These are phyloP conservation scores for Passer montanus DNA, from an alignment of 2,113 vertebrate species.

Conservation along the genomic window DNA sequence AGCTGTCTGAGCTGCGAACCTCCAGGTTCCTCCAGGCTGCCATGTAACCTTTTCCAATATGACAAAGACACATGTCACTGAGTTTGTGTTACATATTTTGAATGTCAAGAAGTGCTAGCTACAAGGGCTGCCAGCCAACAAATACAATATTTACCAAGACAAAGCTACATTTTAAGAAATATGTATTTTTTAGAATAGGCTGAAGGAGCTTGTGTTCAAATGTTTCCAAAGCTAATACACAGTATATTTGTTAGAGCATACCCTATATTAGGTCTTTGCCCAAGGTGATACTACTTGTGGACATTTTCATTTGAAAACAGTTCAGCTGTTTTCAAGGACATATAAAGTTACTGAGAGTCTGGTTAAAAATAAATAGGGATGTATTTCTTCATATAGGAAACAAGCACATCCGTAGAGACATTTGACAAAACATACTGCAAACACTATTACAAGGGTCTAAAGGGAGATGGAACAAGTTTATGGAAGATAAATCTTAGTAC, in stretches of 20 bases:
- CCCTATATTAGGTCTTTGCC: neutral
- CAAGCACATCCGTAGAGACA: neutral
- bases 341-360: neutral
- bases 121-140: neutral
- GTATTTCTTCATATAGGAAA: neutral
- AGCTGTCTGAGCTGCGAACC: neutral
- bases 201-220: neutral
- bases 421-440: neutral
- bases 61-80: neutral
- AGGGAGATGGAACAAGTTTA: neutral
- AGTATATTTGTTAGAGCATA: neutral
- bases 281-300: neutral
- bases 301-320: neutral
- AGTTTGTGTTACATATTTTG: neutral
- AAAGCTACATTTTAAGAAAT: neutral
- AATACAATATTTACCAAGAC: neutral
- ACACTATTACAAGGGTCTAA: neutral
- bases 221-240: neutral
- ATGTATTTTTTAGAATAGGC: neutral
- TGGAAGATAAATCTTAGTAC: neutral
- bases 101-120: neutral
- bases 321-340: neutral
- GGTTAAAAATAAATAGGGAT: neutral
- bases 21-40: neutral
- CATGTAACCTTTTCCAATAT: neutral